Base-by-base conservation (phyloP, 2,888 invertebrate genomes). In the Zaprionus lineosus region DNA sequence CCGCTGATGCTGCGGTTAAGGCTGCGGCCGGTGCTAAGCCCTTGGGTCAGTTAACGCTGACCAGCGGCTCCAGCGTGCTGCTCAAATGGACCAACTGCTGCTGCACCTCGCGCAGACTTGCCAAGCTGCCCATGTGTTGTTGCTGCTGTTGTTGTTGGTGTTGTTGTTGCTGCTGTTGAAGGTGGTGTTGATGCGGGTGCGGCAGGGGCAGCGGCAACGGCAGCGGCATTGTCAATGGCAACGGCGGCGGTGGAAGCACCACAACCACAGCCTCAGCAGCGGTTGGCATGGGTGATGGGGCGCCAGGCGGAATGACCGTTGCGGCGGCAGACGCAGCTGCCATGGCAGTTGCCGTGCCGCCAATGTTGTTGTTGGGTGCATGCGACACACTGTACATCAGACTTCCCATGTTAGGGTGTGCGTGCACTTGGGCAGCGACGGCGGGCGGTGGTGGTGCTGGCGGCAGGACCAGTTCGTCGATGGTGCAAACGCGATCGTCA, bases 401-500 rank as follows among this genome's bases (percentile, higher is more conserved):
- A 9, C 75, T 81, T 43, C 69, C 71, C 72, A 74, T 67, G 47
- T 59, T 72, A 19, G 82, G 75, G 34, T 75, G 81, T 52, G 39
- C 82, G 52, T 56, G 74, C 11, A 71, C 56, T 37, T 72, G 67
- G 21, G 74, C n/a, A n/a, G n/a, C 74, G 14, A 62, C 26, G 1
- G 37, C 50, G 2, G 87, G 82, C 8, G 88, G 87, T 1, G 88
- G 85, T 14, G 88, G 87, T 6, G 88, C 86, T 7, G 90, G 86
- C 2, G 90, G 89, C 58, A 88, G 40, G 2, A 87, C 81, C 12
- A 90, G 73, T 56, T 90, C 90, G 78, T 90, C 90, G 75, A 90
- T 89, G 55, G 90, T 90, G 64, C 90, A 90, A 37, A 90, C 90
- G 40, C 89, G 88, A 77, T 89, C 89, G 61, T 90, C 89, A 51